Percentiles rank a stretch among this genome's conserved stretches.
These are phyloP conservation scores for Neodiprion lecontei DNA, from an alignment of 1,140 invertebrate genomes.

Conservation along the genomic window DNA sequence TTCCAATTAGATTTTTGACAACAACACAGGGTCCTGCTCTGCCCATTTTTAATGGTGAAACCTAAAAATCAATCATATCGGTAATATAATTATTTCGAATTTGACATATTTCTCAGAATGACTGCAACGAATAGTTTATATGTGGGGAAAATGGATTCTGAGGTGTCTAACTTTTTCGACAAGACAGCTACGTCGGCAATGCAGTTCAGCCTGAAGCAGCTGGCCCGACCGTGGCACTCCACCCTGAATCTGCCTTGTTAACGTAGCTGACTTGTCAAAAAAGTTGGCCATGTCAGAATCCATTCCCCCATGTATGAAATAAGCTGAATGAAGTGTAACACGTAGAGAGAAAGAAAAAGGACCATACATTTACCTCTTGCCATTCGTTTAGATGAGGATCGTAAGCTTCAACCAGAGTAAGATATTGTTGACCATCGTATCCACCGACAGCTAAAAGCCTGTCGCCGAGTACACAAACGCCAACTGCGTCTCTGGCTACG, in stretches of 20 bases:
- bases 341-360: not conserved
- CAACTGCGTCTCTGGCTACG: conserved; percentile 88
- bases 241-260: not conserved
- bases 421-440: conserved; percentile 93
- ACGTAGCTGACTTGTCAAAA: not conserved
- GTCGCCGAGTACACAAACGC: conserved; percentile 89
- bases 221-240: too few relatives aligned
- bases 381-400: conserved; percentile 90
- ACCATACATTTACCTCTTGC: conserved; percentile 66
- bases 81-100: too few relatives aligned
- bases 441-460: conserved; percentile 90
- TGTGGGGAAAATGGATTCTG: not conserved
- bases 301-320: too few relatives aligned
- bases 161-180: not conserved
- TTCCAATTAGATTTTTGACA: conserved; percentile 42
- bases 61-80: conserved; percentile 48
- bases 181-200: not conserved
- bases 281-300: not conserved
- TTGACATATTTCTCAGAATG: not conserved
- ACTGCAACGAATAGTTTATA: conserved; percentile 25
- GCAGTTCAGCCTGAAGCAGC: too few relatives aligned
- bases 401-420: conserved; percentile 92
- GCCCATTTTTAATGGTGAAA: conserved; percentile 78
- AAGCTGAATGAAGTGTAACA: too few relatives aligned
- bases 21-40: conserved; percentile 89